Evolutionary conservation across 2,113 vertebrate species (phyloP).

Genomic region (Phyllostomus discolor): DNA sequence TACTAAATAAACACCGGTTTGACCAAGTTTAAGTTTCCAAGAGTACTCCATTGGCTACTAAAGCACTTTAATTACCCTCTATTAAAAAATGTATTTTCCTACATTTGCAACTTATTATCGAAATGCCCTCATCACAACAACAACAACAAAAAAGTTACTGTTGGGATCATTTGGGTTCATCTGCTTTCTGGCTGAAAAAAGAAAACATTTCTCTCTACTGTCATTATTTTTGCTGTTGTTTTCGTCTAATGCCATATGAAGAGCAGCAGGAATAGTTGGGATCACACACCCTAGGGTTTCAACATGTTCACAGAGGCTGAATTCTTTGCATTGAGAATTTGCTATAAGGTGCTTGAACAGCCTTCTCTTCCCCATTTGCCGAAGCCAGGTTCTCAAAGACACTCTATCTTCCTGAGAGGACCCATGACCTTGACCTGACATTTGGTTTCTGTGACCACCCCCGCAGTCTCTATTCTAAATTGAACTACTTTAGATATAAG

Average conservation of each 20-base stretch:
- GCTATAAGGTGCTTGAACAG: background rate
- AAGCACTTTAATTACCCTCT: conserved; percentile 20
- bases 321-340: conserved; percentile 38
- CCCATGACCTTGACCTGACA: background rate
- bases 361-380: background rate
- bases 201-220: background rate
- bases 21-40: background rate
- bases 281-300: background rate
- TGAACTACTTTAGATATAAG: background rate
- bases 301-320: background rate
- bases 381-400: conserved; percentile 4
- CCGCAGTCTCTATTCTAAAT: background rate
- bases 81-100: conserved; percentile 23
- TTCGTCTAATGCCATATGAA: background rate
- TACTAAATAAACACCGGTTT: conserved; percentile 35
- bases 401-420: background rate
- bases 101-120: conserved; percentile 32
- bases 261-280: background rate
- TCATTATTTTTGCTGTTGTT: background rate
- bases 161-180: background rate
- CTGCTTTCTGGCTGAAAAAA: background rate
- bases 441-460: background rate
- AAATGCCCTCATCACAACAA: conserved; percentile 6
- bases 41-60: background rate
- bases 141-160: conserved; percentile 14